phyloP scores from a whole-genome alignment of 2,888 invertebrate species.

The Torymus aiolomorphi region DNA sequence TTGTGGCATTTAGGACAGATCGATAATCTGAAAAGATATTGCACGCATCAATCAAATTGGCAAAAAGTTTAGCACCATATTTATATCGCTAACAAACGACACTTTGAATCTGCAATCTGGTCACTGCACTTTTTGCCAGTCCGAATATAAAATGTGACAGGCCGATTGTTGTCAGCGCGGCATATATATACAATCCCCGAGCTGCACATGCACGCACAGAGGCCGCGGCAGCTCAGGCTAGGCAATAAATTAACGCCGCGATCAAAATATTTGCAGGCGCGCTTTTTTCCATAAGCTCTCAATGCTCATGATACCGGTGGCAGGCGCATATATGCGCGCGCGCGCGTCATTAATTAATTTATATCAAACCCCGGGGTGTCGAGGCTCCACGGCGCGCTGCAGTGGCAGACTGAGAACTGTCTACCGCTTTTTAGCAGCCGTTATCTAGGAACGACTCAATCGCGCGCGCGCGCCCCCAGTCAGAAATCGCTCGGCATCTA shows the following conservation, averaged over 20 bases:
- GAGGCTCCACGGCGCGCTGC: not conserved
- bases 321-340: not conserved
- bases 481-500: conserved; percentile 54
- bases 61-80: not conserved
- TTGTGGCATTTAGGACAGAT: too few species aligned
- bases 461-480: conserved; percentile 3
- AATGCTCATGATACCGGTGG: too few species aligned
- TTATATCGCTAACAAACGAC: too few species aligned
- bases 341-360: conserved; percentile 49
- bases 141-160: too few species aligned
- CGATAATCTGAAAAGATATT: too few species aligned
- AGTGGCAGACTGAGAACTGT: not conserved
- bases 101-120: too few species aligned
- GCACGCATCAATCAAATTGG: not conserved
- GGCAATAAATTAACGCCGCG: conserved; percentile 33
- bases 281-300: not conserved
- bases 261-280: conserved; percentile 45
- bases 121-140: too few species aligned
- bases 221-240: not conserved
- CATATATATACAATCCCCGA: too few species aligned
- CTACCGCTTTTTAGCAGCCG: conserved; percentile 20
- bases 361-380: conserved; percentile 32
- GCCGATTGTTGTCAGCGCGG: not conserved
- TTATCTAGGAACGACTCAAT: conserved; percentile 53
- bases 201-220: not conserved